Percentiles rank a stretch among this genome's conserved stretches.
Conservation (phyloP, 2,888 invertebrate genomes). For the Drosophila fulvimacula region DNA sequence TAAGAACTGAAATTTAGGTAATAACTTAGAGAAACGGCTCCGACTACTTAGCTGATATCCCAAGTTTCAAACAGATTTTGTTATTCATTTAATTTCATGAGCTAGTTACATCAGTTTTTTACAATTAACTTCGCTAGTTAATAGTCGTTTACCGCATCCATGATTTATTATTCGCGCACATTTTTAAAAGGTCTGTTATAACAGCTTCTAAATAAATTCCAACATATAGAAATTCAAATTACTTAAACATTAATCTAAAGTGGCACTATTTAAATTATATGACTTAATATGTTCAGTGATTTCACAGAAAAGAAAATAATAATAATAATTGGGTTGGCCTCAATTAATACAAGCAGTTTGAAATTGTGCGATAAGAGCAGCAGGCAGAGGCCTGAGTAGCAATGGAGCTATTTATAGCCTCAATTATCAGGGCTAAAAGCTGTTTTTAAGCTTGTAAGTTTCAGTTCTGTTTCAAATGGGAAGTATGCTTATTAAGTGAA, state of each 20-base stretch:
- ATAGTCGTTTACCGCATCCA: neutral
- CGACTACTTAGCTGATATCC: neutral
- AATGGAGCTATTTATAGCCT: neutral
- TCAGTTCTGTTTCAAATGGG: neutral
- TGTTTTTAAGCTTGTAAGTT: neutral
- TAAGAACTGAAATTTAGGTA: no score
- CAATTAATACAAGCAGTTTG: neutral
- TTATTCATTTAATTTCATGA: neutral
- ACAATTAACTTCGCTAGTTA: neutral
- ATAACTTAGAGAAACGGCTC: neutral
- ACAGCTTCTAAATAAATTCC: no score
- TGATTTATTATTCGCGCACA: neutral
- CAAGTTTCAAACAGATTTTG: neutral
- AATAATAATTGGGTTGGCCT: neutral
- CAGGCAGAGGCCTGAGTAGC: neutral
- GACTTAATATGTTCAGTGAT: neutral
- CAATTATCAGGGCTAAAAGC: neutral
- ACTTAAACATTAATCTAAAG: neutral
- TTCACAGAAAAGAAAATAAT: neutral
- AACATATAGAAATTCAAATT: neutral
- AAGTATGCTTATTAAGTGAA: neutral
- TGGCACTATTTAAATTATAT: slow-evolving; percentile 3
- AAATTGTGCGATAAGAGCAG: slow-evolving; percentile 2
- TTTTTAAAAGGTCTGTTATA: no score
- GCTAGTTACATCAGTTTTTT: neutral